phyloP scores from a whole-genome alignment of 2,113 vertebrate genomes.

The Amphiprion ocellaris region DNA sequence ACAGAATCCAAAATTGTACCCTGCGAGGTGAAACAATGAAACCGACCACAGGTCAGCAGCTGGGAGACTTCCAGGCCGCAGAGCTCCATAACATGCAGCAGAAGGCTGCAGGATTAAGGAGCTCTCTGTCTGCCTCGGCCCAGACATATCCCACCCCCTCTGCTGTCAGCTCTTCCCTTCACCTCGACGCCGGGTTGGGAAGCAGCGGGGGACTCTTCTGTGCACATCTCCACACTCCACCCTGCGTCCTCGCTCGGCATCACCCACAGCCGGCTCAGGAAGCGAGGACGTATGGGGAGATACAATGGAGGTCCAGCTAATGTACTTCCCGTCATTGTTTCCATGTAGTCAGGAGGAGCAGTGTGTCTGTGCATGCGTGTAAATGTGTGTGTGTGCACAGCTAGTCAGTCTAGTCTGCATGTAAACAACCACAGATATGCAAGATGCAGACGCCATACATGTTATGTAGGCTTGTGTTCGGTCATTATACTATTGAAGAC shows the following conservation, averaged over 20 bases:
- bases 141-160: constrained; percentile 54
- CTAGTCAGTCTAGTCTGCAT: constrained; percentile 26
- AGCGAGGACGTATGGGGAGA: constrained; percentile 69
- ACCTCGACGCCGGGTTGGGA: neutral
- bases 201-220: constrained; percentile 21
- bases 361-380: constrained; percentile 32
- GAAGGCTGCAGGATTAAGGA: constrained; percentile 78
- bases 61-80: constrained; percentile 4
- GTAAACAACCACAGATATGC: constrained; percentile 33
- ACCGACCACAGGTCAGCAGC: constrained; percentile 48
- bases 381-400: neutral
- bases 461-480: neutral
- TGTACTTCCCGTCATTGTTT: constrained; percentile 82
- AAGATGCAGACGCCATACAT: neutral
- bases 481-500: neutral
- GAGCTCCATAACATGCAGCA: constrained; percentile 58
- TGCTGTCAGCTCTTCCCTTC: neutral
- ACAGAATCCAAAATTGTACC: constrained; percentile 9
- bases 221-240: constrained; percentile 16
- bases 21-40: constrained; percentile 5
- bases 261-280: constrained; percentile 59
- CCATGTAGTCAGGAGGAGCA: constrained; percentile 40
- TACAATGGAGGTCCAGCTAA: constrained; percentile 72
- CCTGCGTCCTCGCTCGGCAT: constrained; percentile 12
- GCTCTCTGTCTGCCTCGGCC: constrained; percentile 35